Percentiles rank a stretch among this genome's conserved stretches.
phyloP scores from a whole-genome alignment of 2,797 vertebrate species.

The Rousettus madagascariensis region DNA sequence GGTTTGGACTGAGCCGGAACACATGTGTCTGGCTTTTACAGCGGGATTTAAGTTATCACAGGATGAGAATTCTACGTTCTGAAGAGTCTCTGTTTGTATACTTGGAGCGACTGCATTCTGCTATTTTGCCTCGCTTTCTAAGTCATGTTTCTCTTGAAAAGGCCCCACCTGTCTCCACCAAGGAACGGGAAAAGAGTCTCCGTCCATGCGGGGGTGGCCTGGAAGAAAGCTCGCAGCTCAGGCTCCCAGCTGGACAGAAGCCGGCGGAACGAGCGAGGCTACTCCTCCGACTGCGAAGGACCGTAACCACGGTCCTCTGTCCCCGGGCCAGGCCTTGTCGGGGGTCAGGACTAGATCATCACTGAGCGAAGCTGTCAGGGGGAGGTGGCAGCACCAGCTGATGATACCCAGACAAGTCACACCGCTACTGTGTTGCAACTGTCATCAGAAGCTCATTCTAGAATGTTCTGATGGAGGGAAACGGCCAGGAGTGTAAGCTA shows the following conservation, averaged over 20 bases:
- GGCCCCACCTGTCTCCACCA: slow-evolving; percentile 19
- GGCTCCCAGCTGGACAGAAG: not conserved
- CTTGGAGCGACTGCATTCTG: not conserved
- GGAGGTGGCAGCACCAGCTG: not conserved
- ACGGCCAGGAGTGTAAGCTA: not conserved
- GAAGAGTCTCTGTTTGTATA: not conserved
- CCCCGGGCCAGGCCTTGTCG: not conserved
- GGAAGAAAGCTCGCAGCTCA: accelerated
- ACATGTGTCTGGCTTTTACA: not conserved
- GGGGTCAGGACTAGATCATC: not conserved
- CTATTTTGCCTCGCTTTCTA: not conserved
- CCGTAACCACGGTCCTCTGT: not conserved
- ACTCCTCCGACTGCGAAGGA: not conserved
- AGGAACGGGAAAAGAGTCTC: not conserved
- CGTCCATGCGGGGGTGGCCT: accelerated
- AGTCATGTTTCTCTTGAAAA: slow-evolving; percentile 17
- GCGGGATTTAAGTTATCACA: not conserved
- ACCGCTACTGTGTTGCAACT: not conserved
- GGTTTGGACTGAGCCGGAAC: not conserved
- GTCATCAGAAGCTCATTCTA: not conserved
- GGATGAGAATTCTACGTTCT: not conserved
- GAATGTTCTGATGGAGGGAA: not conserved
- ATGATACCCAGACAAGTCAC: not conserved
- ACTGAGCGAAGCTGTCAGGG: not conserved
- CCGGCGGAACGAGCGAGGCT: accelerated